A percentile compares a stretch with the other conserved stretches of the same genome.
Evolutionary conservation across 2,797 vertebrate genomes (phyloP).

Genomic region (Borostomias antarcticus): DNA sequence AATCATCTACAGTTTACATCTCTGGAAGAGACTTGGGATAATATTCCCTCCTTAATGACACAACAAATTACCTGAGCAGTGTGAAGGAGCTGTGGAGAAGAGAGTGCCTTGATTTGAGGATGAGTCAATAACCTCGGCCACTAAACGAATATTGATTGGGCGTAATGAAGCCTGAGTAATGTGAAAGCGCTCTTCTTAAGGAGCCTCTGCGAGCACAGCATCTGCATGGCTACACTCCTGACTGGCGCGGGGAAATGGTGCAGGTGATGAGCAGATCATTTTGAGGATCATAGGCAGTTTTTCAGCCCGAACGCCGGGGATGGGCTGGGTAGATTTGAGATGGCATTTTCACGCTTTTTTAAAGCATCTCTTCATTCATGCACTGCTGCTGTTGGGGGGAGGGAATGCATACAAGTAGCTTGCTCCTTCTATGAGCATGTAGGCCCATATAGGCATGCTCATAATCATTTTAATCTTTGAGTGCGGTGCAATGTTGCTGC

Average conservation of each 20-base stretch:
- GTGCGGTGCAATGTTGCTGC: background rate
- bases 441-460: constrained; percentile 22
- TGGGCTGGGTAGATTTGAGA: constrained; percentile 55
- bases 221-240: constrained; percentile 75
- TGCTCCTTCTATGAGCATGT: too few species aligned
- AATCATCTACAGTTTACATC: constrained; percentile 77
- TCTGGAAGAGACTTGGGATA: constrained; percentile 79
- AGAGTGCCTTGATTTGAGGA: constrained; percentile 88
- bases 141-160: constrained; percentile 91
- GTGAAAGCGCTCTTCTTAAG: constrained; percentile 80
- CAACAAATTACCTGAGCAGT: constrained; percentile 87
- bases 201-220: constrained; percentile 75
- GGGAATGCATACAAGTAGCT: too few species aligned
- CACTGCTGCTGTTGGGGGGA: constrained; percentile 15
- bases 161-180: constrained; percentile 91
- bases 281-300: constrained; percentile 35
- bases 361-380: constrained; percentile 53
- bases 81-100: constrained; percentile 84
- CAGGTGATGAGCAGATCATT: constrained; percentile 60
- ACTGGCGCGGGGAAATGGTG: constrained; percentile 62
- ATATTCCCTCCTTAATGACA: constrained; percentile 87
- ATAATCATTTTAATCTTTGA: background rate
- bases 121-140: constrained; percentile 86
- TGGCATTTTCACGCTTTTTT: constrained; percentile 56
- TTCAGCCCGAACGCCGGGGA: constrained; percentile 46